Evolutionary conservation across 1,140 invertebrate species (phyloP).

Genomic region (Planococcus citri): DNA sequence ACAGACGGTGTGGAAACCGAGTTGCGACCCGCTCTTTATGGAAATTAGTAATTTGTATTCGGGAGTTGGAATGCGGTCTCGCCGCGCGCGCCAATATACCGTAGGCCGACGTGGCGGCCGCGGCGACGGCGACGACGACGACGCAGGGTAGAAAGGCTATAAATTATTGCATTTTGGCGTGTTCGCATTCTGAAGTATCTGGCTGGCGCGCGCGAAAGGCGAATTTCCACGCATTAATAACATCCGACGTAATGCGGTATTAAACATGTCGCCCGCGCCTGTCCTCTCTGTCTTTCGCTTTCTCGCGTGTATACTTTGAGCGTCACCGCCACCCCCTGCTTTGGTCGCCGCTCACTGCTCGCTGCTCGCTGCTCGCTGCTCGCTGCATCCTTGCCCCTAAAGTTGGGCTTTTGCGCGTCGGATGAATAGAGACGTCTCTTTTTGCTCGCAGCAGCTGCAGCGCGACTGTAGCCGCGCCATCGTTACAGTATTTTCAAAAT

Average conservation of each 20-base stretch:
- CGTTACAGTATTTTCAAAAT: background rate
- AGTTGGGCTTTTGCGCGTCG: background rate
- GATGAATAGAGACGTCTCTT: constrained; percentile 6
- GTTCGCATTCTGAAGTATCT: constrained; percentile 17
- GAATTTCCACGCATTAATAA: constrained; percentile 19
- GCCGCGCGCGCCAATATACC: background rate
- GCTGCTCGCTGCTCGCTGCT: no score
- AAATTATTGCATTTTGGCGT: constrained; percentile 19
- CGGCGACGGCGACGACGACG: no score
- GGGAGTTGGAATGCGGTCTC: constrained; percentile 12
- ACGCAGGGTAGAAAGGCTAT: background rate
- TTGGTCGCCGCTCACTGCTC: no score
- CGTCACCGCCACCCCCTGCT: no score
- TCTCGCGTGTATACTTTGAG: background rate
- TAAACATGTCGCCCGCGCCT: constrained; percentile 1
- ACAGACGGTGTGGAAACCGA: constrained; percentile 17
- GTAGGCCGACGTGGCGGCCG: no score
- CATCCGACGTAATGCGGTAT: constrained; percentile 19
- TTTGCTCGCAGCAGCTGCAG: background rate
- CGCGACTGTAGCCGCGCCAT: no score
- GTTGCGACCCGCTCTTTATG: constrained; percentile 18
- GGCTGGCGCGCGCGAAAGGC: constrained; percentile 11
- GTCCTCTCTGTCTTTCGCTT: background rate
- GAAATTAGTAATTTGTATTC: constrained; percentile 20
- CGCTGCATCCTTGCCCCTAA: no score